These are phyloP conservation scores for Turritopsis rubra DNA, from an alignment of 30 jellyfish, hydroid and myxozoan genomes.

Conservation along the genomic window DNA sequence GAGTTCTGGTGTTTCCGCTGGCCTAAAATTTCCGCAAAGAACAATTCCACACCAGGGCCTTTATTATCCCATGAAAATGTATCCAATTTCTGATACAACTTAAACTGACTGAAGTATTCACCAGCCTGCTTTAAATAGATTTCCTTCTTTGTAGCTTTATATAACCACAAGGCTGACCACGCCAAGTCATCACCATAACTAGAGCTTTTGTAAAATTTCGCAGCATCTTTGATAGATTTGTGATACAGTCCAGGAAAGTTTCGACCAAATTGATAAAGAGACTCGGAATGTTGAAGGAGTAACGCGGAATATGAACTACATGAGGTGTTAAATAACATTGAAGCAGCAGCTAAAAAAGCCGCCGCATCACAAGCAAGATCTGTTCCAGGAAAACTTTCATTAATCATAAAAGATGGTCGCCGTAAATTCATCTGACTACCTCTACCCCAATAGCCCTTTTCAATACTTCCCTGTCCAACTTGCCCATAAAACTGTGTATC, in stretches of 20 bases:
- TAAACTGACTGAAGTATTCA: background rate
- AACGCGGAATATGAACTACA: slow-evolving; percentile 25
- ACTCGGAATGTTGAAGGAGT: slow-evolving; percentile 44
- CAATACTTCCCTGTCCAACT: slow-evolving; percentile 56
- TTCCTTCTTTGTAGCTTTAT: slow-evolving; percentile 49
- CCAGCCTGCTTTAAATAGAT: slow-evolving; percentile 44
- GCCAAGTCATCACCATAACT: slow-evolving; percentile 67
- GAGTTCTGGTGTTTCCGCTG: slow-evolving; percentile 16
- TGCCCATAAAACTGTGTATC: slow-evolving; percentile 44
- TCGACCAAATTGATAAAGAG: slow-evolving; percentile 46
- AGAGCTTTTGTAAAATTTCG: slow-evolving; percentile 48
- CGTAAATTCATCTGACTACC: slow-evolving; percentile 42
- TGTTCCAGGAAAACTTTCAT: slow-evolving; percentile 49
- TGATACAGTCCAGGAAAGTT: slow-evolving; percentile 41
- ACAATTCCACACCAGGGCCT: slow-evolving; percentile 43
- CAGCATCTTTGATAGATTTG: slow-evolving; percentile 54
- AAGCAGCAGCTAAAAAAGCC: slow-evolving; percentile 72
- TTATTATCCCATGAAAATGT: slow-evolving; percentile 81
- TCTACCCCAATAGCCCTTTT: slow-evolving; percentile 66
- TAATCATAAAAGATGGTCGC: slow-evolving; percentile 41
- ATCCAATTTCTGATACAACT: background rate
- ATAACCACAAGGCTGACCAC: slow-evolving; percentile 70
- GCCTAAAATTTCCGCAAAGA: slow-evolving; percentile 37
- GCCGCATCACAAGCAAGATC: slow-evolving; percentile 65
- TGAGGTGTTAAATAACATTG: slow-evolving; percentile 31